These are phyloP conservation scores for Sebastes hubbsi DNA, from an alignment of 2,797 vertebrate species.

Conservation along the genomic window DNA sequence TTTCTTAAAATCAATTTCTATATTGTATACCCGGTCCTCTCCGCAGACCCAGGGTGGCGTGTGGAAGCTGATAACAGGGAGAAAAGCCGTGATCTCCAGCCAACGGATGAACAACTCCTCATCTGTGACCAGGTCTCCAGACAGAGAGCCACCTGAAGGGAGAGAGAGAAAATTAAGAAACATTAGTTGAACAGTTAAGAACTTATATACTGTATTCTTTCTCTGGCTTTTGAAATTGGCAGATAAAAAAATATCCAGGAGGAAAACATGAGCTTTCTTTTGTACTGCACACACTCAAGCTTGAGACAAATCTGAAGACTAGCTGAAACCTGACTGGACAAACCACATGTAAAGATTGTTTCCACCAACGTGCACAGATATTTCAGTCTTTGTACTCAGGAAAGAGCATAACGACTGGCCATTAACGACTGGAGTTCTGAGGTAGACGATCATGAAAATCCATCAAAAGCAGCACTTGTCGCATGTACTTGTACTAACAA, in stretches of 20 bases:
- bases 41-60: conserved; percentile 89
- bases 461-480: neutral
- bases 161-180: neutral
- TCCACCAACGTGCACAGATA: neutral
- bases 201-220: neutral
- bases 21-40: conserved; percentile 80
- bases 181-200: neutral
- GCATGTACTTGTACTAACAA: neutral
- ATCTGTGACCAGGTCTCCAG: conserved; percentile 76
- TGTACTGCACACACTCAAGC: neutral
- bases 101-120: conserved; percentile 91
- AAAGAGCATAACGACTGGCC: too few relatives aligned
- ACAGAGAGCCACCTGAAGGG: conserved; percentile 85
- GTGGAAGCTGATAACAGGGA: conserved; percentile 90
- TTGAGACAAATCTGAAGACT: neutral
- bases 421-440: neutral
- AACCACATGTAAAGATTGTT: neutral
- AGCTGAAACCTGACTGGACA: neutral
- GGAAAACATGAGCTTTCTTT: neutral
- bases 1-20: neutral
- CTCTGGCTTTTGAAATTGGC: neutral
- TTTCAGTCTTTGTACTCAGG: neutral
- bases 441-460: neutral
- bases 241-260: neutral
- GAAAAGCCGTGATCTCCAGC: conserved; percentile 89